These are phyloP conservation scores for Copidosoma floridanum DNA, from an alignment of 1,140 invertebrate species.

Conservation along the genomic window DNA sequence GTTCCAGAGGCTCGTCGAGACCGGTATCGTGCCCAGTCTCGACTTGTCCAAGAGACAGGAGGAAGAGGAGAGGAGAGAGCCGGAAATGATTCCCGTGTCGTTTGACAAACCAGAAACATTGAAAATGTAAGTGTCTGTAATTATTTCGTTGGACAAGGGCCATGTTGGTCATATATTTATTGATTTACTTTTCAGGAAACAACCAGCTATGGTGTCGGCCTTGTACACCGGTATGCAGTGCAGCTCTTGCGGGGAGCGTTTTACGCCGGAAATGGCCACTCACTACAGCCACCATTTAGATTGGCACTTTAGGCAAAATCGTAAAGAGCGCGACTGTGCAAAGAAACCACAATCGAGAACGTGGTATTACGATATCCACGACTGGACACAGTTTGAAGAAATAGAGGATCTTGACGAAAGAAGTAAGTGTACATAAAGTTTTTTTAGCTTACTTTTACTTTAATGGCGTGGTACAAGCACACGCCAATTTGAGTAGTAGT, in stretches of 20 bases:
- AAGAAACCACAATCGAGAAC: conserved; percentile 79
- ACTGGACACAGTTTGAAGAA: conserved; percentile 94
- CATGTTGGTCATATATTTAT: too few species aligned
- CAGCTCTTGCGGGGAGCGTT: conserved; percentile 88
- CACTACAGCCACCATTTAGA: conserved; percentile 91
- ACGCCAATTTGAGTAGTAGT: too few species aligned
- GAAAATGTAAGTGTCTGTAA: too few species aligned
- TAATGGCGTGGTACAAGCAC: too few species aligned
- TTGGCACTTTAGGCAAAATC: conserved; percentile 95
- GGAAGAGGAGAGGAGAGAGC: conserved; percentile 53
- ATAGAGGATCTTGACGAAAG: conserved; percentile 89
- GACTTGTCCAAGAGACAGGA: conserved; percentile 49
- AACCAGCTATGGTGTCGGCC: conserved; percentile 64
- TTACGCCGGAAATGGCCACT: conserved; percentile 82
- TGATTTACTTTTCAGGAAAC: conserved; percentile 57
- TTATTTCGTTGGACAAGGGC: too few species aligned
- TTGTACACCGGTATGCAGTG: conserved; percentile 91
- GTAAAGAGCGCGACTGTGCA: conserved; percentile 79
- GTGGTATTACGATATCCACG: conserved; percentile 87
- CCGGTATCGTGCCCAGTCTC: conserved; percentile 72
- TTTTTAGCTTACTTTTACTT: too few species aligned
- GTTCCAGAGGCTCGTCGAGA: conserved; percentile 78
- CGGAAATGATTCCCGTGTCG: conserved; percentile 63
- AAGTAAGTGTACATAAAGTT: conserved; percentile 64
- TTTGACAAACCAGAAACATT: conserved; percentile 70